A percentile compares a stretch with the other conserved stretches of the same genome.
phyloP scores from a whole-genome alignment of 2,888 invertebrate species.

The Noctua janthina region DNA sequence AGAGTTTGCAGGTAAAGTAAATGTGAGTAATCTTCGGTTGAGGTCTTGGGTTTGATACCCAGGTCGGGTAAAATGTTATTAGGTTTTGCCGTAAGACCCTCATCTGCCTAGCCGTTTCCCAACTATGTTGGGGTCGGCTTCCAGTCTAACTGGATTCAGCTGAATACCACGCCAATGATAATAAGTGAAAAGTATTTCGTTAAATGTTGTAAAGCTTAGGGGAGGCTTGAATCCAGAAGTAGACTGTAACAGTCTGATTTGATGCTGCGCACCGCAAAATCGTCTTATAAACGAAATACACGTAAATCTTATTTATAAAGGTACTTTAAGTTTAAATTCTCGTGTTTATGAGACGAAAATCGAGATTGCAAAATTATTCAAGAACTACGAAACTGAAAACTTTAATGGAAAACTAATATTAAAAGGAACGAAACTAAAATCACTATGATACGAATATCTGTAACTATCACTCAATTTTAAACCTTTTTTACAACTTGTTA shows the following conservation, averaged over 20 bases:
- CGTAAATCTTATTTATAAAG: neutral
- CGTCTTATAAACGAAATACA: neutral
- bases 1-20: neutral
- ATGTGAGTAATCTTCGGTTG: neutral
- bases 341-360: neutral
- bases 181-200: no score
- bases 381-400: neutral
- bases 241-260: neutral
- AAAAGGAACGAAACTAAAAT: constrained; percentile 31
- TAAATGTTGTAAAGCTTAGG: no score
- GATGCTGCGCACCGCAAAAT: neutral
- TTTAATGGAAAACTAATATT: constrained; percentile 22
- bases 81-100: no score
- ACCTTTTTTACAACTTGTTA: neutral
- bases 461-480: neutral
- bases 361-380: neutral
- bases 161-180: neutral
- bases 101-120: no score
- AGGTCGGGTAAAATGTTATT: neutral
- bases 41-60: neutral
- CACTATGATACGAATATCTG: constrained; percentile 26
- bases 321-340: neutral
- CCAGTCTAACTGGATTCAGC: no score
- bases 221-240: neutral
- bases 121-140: no score